Conservation (phyloP, 2,797 vertebrate genomes). For the Helicolenus hilgendorfi region DNA sequence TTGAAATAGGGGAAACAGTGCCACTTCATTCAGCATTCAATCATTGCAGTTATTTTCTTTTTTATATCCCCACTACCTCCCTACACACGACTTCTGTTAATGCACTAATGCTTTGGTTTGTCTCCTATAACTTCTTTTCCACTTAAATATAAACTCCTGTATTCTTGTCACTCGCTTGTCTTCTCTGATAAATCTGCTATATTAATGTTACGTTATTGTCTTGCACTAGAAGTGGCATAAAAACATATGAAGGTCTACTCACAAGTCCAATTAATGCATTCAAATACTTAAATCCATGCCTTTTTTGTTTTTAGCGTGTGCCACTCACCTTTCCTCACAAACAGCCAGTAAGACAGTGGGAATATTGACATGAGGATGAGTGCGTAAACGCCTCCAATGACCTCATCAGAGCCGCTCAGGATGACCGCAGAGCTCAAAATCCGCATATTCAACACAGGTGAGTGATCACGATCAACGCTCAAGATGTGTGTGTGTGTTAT, state of each 20-base stretch:
- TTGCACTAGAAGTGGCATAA: not conserved
- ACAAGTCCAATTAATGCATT: not conserved
- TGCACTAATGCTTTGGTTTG: not conserved
- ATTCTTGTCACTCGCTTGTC: not conserved
- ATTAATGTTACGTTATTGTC: not conserved
- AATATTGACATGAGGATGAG: slow-evolving; percentile 68
- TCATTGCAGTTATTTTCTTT: not conserved
- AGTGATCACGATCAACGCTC: not conserved
- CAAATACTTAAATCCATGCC: not conserved
- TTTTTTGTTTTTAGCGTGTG: not conserved
- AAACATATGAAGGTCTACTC: not conserved
- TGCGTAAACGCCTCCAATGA: slow-evolving; percentile 44
- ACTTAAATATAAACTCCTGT: not conserved
- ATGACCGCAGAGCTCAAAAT: not conserved
- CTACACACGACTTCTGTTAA: not conserved
- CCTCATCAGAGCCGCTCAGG: slow-evolving; percentile 18
- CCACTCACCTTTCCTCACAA: slow-evolving; percentile 71
- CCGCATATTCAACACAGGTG: slow-evolving; percentile 35
- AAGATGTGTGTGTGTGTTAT: not conserved
- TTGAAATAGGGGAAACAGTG: not conserved
- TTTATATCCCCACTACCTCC: not conserved
- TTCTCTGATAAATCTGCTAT: not conserved
- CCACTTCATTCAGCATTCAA: not conserved
- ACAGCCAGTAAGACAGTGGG: slow-evolving; percentile 68
- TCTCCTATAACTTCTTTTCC: not conserved